Evolutionary conservation across 2,888 invertebrate genomes (phyloP).

Genomic region (Drosophila nigritarsus): DNA sequence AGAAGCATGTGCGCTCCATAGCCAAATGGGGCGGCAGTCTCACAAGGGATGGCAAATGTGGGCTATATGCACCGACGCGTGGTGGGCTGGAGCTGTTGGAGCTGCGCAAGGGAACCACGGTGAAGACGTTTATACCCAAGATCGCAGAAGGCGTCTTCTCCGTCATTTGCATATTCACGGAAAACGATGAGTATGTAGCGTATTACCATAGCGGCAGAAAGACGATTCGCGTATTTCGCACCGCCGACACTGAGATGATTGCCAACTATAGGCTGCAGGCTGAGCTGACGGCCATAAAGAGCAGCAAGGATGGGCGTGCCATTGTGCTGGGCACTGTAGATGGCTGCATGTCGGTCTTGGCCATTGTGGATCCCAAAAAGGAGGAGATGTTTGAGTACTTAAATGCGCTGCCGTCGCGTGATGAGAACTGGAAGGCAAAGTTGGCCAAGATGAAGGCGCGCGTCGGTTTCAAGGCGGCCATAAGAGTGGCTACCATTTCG

Average conservation of each 20-base stretch:
- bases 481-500: conserved; percentile 87
- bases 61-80: conserved; percentile 95
- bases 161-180: conserved; percentile 97
- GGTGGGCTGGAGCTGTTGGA: conserved; percentile 97
- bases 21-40: conserved; percentile 97
- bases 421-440: conserved; percentile 89
- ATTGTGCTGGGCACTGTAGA: conserved; percentile 96
- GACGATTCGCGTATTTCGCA: conserved; percentile 96
- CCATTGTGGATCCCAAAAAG: conserved; percentile 90
- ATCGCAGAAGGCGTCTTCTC: conserved; percentile 99
- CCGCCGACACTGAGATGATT: conserved; percentile 94
- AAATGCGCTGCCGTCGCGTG: conserved; percentile 89
- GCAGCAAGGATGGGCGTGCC: conserved; percentile 90
- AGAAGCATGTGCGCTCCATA: conserved; percentile 93
- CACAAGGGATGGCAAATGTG: conserved; percentile 94
- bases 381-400: conserved; percentile 88
- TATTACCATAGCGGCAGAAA: conserved; percentile 98
- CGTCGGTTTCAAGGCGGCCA: conserved; percentile 89
- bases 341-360: conserved; percentile 96
- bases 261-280: conserved; percentile 97
- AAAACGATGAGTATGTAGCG: conserved; percentile 96
- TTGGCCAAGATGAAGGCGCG: conserved; percentile 88
- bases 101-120: conserved; percentile 94
- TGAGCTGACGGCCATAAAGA: conserved; percentile 94
- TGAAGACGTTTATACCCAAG: conserved; percentile 95